phyloP scores from a whole-genome alignment of 2,888 invertebrate genomes.

The Cheilosia vulpina region DNA sequence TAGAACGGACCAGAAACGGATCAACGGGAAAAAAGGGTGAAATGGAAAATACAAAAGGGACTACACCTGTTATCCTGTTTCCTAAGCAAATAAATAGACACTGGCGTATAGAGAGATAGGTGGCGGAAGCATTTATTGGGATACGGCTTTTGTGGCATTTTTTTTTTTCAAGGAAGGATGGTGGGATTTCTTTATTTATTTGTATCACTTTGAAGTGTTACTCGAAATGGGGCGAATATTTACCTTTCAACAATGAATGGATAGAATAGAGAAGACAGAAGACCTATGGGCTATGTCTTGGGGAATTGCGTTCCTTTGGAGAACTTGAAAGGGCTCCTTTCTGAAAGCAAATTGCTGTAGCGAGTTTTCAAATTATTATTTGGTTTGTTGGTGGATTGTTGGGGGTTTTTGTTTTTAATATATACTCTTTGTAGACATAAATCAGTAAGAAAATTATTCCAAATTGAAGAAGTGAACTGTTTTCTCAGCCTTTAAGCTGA shows the following conservation, averaged over 20 bases:
- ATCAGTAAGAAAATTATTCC: no score
- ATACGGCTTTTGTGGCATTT: neutral
- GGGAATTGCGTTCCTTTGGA: neutral
- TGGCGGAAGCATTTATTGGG: conserved; percentile 54
- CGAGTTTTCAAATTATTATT: no score
- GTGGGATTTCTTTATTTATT: conserved; percentile 53
- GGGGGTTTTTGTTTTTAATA: no score
- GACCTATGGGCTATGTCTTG: neutral
- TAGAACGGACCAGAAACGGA: neutral
- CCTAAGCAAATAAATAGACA: conserved; percentile 51
- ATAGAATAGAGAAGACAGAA: neutral
- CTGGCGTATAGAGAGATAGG: conserved; percentile 25
- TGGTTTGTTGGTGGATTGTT: no score
- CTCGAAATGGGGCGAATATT: conserved; percentile 63
- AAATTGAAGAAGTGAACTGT: no score
- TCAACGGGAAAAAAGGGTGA: conserved; percentile 45
- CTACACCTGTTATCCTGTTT: conserved; percentile 72
- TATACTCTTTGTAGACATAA: no score
- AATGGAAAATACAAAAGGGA: conserved; percentile 26
- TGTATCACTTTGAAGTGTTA: conserved; percentile 71
- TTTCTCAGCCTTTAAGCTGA: no score
- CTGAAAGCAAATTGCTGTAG: neutral
- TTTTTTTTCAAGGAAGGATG: conserved; percentile 9
- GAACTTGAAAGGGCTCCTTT: neutral
- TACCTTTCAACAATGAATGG: conserved; percentile 36